These are phyloP conservation scores for Notechis scutatus DNA, from an alignment of 2,113 vertebrate genomes.

Conservation along the genomic window DNA sequence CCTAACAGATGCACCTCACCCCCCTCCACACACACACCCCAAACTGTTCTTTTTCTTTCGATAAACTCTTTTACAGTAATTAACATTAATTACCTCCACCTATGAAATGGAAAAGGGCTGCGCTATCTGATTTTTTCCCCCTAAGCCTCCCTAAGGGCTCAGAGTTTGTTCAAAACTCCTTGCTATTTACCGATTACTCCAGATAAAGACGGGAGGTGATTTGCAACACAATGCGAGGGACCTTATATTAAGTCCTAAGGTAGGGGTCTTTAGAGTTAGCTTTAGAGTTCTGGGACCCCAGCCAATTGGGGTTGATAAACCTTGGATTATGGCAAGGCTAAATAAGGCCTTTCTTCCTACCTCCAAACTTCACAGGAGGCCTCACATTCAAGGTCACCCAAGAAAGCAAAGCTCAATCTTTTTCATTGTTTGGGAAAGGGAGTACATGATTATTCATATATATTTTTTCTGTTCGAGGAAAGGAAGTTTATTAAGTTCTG, in stretches of 20 bases:
- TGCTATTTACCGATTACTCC: not conserved
- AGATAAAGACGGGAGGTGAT: not conserved
- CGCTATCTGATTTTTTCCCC: not conserved
- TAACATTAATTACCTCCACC: constrained; percentile 71
- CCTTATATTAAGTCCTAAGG: not conserved
- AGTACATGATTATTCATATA: not conserved
- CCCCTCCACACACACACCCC: not conserved
- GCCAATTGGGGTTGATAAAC: not conserved
- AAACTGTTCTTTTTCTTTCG: not conserved
- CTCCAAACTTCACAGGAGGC: not conserved
- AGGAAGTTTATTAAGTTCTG: not conserved
- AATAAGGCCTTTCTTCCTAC: not conserved
- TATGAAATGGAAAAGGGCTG: constrained; percentile 34
- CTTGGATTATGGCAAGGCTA: not conserved
- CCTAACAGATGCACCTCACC: constrained; percentile 56
- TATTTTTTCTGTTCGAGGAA: not conserved
- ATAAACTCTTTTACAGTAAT: constrained; percentile 61
- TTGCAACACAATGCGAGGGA: not conserved
- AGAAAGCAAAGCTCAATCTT: not conserved
- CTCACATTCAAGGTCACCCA: not conserved
- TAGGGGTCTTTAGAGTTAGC: not conserved
- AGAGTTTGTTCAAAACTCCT: constrained; percentile 3
- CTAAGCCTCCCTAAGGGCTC: not conserved
- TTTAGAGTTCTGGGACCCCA: not conserved
- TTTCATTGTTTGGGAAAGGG: not conserved